Conservation (phyloP, 2,113 vertebrate genomes). For the Alosa alosa region DNA sequence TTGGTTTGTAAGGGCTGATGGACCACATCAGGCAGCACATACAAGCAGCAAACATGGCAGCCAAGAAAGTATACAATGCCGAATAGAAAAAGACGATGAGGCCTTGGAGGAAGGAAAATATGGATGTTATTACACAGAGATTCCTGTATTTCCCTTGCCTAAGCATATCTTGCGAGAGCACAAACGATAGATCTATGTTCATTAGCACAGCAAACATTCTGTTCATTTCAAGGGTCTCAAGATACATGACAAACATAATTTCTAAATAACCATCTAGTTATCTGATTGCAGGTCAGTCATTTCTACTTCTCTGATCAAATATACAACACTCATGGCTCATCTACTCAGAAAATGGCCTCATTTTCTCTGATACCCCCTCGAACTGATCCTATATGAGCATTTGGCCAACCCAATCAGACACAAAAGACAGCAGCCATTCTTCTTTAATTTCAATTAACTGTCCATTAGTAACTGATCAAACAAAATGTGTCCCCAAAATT, state of each 20-base stretch:
- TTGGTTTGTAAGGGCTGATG: slow-evolving; percentile 87
- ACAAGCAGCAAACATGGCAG: slow-evolving; percentile 91
- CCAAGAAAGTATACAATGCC: slow-evolving; percentile 85
- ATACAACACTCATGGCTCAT: not conserved
- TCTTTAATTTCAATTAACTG: slow-evolving; percentile 56
- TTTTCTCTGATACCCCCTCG: slow-evolving; percentile 19
- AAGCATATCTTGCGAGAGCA: not conserved
- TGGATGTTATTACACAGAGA: not conserved
- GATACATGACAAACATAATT: not conserved
- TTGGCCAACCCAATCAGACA: slow-evolving; percentile 41
- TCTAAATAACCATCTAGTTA: not conserved
- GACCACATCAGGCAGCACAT: slow-evolving; percentile 88
- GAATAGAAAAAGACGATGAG: slow-evolving; percentile 90
- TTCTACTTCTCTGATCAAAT: not conserved
- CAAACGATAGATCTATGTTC: not conserved
- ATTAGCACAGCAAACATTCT: not conserved
- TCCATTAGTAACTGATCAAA: slow-evolving; percentile 64
- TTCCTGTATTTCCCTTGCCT: not conserved
- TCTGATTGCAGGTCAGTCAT: not conserved
- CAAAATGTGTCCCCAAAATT: slow-evolving; percentile 59
- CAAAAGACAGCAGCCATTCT: slow-evolving; percentile 45
- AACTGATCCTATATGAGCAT: slow-evolving; percentile 27
- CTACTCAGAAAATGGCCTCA: not conserved
- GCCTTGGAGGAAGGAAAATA: slow-evolving; percentile 66
- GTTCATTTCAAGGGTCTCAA: not conserved